Conservation (phyloP, 2,797 vertebrate species). For the Diplodus sargus region DNA sequence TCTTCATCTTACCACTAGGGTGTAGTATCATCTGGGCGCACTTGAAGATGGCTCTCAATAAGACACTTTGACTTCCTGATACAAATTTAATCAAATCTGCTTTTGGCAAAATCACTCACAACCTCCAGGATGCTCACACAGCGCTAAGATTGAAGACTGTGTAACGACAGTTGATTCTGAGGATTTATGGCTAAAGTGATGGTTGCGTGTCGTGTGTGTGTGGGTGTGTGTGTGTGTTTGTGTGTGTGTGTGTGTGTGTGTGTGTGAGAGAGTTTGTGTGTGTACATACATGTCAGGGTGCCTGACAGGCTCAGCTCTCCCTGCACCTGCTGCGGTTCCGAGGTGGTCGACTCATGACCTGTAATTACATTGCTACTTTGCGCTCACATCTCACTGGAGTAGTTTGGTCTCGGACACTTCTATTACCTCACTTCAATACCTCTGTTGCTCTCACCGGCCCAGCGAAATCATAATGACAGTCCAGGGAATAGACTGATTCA, state of each 20-base stretch:
- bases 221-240: slow-evolving; percentile 22
- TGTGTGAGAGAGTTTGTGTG: slow-evolving; percentile 10
- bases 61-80: not conserved
- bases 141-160: not conserved
- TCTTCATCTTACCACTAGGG: slow-evolving; percentile 66
- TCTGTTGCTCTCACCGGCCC: slow-evolving; percentile 56
- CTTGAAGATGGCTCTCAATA: not conserved
- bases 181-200: slow-evolving; percentile 14
- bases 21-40: slow-evolving; percentile 70
- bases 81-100: slow-evolving; percentile 21
- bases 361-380: slow-evolving; percentile 81
- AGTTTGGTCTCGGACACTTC: slow-evolving; percentile 65
- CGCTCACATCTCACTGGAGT: slow-evolving; percentile 66
- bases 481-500: slow-evolving; percentile 36
- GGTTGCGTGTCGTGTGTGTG: slow-evolving; percentile 6
- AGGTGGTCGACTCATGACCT: slow-evolving; percentile 82
- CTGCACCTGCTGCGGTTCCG: slow-evolving; percentile 64
- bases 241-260: slow-evolving; percentile 12
- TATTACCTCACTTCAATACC: slow-evolving; percentile 63
- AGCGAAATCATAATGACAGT: slow-evolving; percentile 60
- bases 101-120: slow-evolving; percentile 26
- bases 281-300: slow-evolving; percentile 44
- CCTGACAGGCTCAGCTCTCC: slow-evolving; percentile 74
- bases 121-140: not conserved
- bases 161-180: slow-evolving; percentile 20